Evolutionary conservation across 2,888 invertebrate species (phyloP).

Genomic region (Danaus chrysippus): DNA sequence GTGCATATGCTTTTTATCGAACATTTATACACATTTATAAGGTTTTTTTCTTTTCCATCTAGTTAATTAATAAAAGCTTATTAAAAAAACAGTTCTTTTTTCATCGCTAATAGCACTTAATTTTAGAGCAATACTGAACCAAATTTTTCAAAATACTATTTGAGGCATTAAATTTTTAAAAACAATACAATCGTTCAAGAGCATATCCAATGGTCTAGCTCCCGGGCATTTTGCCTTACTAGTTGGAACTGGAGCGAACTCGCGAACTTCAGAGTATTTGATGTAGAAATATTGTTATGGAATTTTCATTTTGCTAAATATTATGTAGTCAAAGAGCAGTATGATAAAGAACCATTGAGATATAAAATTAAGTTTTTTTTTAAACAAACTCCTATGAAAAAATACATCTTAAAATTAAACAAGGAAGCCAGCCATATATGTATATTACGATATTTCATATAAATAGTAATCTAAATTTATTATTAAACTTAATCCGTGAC

Average conservation of each 20-base stretch:
- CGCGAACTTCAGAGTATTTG: slow-evolving; percentile 28
- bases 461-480: background rate
- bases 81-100: too few species aligned
- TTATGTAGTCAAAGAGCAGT: slow-evolving; percentile 1
- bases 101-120: background rate
- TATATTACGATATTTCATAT: too few species aligned
- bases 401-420: too few species aligned
- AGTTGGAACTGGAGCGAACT: slow-evolving; percentile 34
- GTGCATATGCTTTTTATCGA: too few species aligned
- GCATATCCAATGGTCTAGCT: slow-evolving; percentile 34
- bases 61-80: too few species aligned
- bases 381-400: too few species aligned
- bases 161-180: slow-evolving; percentile 24
- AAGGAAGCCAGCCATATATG: too few species aligned
- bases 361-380: too few species aligned
- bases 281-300: slow-evolving; percentile 33
- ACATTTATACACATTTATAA: too few species aligned
- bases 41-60: background rate
- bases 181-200: slow-evolving; percentile 38
- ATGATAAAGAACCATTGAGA: too few species aligned
- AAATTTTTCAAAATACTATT: slow-evolving; percentile 18
- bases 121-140: slow-evolving; percentile 5
- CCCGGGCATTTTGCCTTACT: slow-evolving; percentile 32
- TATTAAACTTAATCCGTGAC: background rate
- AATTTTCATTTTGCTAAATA: slow-evolving; percentile 24